Evolutionary conservation across 2,888 invertebrate species (phyloP), one percentile per base, ranked within the genome.

Genomic region (Chalcis sispes): DNA sequence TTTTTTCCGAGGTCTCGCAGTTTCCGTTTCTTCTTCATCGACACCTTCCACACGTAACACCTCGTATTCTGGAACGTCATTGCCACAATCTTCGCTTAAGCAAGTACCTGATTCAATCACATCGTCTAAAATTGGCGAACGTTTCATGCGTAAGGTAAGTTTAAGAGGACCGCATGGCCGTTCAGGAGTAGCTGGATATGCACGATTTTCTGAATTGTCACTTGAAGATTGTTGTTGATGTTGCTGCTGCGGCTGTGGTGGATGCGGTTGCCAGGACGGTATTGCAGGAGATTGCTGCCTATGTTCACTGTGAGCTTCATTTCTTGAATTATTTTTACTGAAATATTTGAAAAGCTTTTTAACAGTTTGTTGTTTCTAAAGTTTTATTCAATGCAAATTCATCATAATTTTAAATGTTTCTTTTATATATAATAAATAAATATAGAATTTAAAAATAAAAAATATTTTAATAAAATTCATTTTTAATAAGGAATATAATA

Each of bases 101-200:
- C 92, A 93, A 20, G 93, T 93, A 32, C 94, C 93, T n/a, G 94
- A 94, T 86, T 96, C 95, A 84, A 95, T 93, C 0, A 95, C 93
- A 84, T 96, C 96, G 84, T 96, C 96, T 61, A 95, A 89, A 70
- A 95, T 93, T 1, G 96, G 96, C 80, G 95, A 96, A 36, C 96
- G 92, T 87, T 97, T 96, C 92, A 97, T 95, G 4, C 96, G 92
- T 75, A 97, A 89, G 5, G 96, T 96, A 77, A 97, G 88, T 85
- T 96, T 96, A 66, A 96, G 88, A 74, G 87, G 82, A 4, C 94
- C 91, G 65, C 92, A 90, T 5, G 91, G 89, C 61, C 87, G 83
- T 61, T 92, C 92, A 18, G 92, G 92, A 20, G 92, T 92, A 75
- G 90, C 90, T 1, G 92, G 92, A 72, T 85, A 86, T 64, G 82